Evolutionary conservation across 2,888 invertebrate species (phyloP), one percentile per base, ranked within the genome.

Genomic region (Eulithis testata): DNA sequence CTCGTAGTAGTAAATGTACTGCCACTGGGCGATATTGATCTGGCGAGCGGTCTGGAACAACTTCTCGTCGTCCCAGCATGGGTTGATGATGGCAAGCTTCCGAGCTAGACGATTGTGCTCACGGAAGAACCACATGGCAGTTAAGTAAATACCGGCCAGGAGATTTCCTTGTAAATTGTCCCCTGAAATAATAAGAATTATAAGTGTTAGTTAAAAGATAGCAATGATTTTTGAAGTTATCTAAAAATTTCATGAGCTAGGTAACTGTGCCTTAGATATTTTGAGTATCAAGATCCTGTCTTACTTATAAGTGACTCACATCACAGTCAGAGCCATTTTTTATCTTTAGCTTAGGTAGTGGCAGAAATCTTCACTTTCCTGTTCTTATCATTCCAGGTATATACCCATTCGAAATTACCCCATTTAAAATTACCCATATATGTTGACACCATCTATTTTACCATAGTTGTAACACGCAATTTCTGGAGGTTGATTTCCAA

Each of bases 51-150:
- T 74, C 49, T 74, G 64, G 89, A 96, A 97, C 1, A 97, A 83
- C 3, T 95, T 96, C 87, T 97, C 97, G 78, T 97, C 97, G 73
- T 96, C 96, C 97, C 97, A 97, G 81, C 96, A 97, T 0, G 96
- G 96, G 86, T 98, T 97, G 0, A 97, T 89, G 49, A 94, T 91
- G 0, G 94, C 45, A 44, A 69, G 63, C 56, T 66, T 59, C 14
- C 69, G 44, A 6, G 69, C 63, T 8, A 69, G 36, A 6, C 96
- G 93, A 83, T 98, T 98, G 86, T 98, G 98, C 80, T 97, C 96
- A 60, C 97, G 92, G 59, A 76, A 79, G 65, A 80, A 77, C 83
- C 83, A 83, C 63, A 84, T 68, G 0, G 72, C 60, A 1, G 73
- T 53, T 11, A 83, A 27, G 45, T 68, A 76, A 9, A 62, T 71